Evolutionary conservation across 2,888 invertebrate genomes (phyloP).

Genomic region (Anthrax anthrax): DNA sequence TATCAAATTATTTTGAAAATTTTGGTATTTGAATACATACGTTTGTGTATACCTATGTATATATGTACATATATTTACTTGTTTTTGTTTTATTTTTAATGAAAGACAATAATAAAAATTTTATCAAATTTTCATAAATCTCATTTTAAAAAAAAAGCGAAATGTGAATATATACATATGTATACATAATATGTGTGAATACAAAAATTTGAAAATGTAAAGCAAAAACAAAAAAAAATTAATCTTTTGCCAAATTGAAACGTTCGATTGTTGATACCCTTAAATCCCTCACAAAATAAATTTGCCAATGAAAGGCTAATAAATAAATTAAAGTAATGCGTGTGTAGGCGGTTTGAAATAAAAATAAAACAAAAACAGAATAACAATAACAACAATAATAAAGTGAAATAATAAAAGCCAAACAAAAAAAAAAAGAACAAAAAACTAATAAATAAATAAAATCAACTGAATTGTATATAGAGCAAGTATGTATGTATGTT

Average conservation of each 20-base stretch:
- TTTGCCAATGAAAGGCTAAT: slow-evolving; percentile 31
- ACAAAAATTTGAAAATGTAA: background rate
- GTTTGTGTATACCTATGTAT: too few species aligned
- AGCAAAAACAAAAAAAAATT: background rate
- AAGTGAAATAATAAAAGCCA: slow-evolving; percentile 1
- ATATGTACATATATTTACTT: too few species aligned
- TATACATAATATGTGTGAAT: background rate
- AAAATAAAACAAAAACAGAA: slow-evolving; percentile 4
- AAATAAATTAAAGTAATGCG: slow-evolving; percentile 34
- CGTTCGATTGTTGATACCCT: background rate
- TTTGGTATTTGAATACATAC: too few species aligned
- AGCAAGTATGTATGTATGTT: too few species aligned
- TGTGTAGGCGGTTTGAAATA: slow-evolving; percentile 15
- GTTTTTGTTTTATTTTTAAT: background rate
- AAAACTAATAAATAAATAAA: background rate
- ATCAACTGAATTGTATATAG: too few species aligned
- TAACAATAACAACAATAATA: too few species aligned
- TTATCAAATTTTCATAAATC: background rate
- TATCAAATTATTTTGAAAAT: background rate
- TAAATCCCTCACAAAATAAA: slow-evolving; percentile 18
- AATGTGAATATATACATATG: too few species aligned
- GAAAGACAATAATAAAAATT: background rate
- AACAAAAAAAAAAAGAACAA: background rate
- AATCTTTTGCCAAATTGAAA: background rate
- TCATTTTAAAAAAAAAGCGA: background rate